Percentiles rank a stretch among this genome's conserved stretches.
phyloP scores from a whole-genome alignment of 2,797 vertebrate species.

The Etheostoma nigrum region DNA sequence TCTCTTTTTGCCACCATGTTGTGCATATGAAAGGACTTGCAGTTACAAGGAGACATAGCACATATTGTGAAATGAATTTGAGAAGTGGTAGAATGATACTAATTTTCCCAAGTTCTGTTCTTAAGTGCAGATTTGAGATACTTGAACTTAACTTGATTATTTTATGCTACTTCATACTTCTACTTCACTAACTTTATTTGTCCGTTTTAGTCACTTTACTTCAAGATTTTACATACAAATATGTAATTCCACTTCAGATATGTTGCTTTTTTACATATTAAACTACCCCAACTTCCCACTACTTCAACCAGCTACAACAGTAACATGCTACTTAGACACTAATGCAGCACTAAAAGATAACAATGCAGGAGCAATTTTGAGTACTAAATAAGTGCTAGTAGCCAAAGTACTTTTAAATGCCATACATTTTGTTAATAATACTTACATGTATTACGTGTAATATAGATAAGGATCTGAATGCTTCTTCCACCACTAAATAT shows the following conservation, averaged over 20 bases:
- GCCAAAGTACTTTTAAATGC: constrained; percentile 10
- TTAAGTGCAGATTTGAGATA: background rate
- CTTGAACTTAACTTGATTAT: background rate
- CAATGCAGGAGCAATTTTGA: constrained; percentile 1
- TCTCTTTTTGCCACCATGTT: constrained; percentile 52
- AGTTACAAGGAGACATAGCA: constrained; percentile 10
- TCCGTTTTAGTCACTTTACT: background rate
- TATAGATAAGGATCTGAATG: background rate
- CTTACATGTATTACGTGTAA: background rate
- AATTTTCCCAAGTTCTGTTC: background rate
- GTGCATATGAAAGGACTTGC: constrained; percentile 41
- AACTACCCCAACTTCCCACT: background rate
- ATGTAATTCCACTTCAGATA: background rate
- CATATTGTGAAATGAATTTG: background rate
- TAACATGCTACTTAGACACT: background rate
- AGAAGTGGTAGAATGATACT: constrained; percentile 8
- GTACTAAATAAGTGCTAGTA: background rate
- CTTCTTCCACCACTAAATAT: background rate
- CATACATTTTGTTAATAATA: constrained; percentile 1
- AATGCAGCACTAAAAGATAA: background rate
- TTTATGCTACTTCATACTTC: background rate
- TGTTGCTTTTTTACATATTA: background rate
- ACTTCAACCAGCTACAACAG: background rate
- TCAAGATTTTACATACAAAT: background rate
- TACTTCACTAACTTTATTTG: background rate